phyloP scores from a whole-genome alignment of 1,140 invertebrate species.

The Drosophila ambigua region DNA sequence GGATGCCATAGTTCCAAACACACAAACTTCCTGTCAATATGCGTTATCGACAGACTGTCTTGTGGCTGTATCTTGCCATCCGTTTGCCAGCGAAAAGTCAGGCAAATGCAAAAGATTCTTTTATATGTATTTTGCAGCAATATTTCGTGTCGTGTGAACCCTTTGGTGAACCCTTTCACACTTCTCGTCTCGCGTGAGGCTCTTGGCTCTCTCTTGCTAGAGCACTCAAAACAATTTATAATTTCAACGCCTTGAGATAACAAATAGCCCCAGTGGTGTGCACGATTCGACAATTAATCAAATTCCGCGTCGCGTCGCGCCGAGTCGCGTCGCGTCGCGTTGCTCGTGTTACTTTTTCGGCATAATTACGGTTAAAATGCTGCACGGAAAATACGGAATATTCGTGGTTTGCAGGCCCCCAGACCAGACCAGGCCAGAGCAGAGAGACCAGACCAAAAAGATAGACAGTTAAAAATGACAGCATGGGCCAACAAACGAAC shows the following conservation, averaged over 20 bases:
- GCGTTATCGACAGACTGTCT: too few species aligned
- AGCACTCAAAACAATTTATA: slow-evolving; percentile 79
- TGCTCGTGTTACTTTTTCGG: slow-evolving; percentile 79
- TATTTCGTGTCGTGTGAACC: slow-evolving; percentile 68
- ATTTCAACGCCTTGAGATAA: slow-evolving; percentile 82
- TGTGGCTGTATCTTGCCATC: too few species aligned
- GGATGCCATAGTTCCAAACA: too few species aligned
- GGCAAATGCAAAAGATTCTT: not conserved
- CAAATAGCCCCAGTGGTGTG: slow-evolving; percentile 78
- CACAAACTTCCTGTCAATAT: too few species aligned
- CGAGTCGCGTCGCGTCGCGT: slow-evolving; percentile 22
- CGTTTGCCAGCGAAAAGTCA: too few species aligned
- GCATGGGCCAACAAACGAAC: slow-evolving; percentile 58
- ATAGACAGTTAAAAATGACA: slow-evolving; percentile 79
- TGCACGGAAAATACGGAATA: slow-evolving; percentile 51
- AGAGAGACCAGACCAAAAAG: slow-evolving; percentile 29
- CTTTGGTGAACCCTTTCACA: slow-evolving; percentile 74
- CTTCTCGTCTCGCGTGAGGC: slow-evolving; percentile 55
- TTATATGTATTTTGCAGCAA: slow-evolving; percentile 13
- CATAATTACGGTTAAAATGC: slow-evolving; percentile 78
- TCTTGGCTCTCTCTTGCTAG: not conserved
- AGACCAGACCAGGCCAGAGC: slow-evolving; percentile 14
- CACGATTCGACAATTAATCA: slow-evolving; percentile 82
- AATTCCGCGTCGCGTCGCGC: slow-evolving; percentile 60
- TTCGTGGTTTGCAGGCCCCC: slow-evolving; percentile 31